Conservation (phyloP, 2,888 invertebrate species). For the Dioctria linearis region DNA sequence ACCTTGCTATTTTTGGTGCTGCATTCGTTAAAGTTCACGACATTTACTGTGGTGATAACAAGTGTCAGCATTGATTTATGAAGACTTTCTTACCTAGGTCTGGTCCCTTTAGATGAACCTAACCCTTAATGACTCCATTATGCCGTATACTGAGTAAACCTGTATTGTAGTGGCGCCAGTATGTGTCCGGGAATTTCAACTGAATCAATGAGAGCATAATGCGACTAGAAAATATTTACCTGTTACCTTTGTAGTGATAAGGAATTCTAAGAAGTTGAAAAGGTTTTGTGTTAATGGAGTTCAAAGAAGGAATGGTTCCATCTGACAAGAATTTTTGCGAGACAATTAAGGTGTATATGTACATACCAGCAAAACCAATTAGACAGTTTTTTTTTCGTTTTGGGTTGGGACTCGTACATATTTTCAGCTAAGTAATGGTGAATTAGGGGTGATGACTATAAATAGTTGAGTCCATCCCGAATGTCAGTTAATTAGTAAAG, state of each 20-base stretch:
- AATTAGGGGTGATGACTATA: background rate
- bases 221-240: background rate
- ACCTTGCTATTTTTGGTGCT: too few species aligned
- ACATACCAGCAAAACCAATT: background rate
- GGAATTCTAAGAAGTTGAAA: background rate
- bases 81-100: background rate
- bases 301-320: background rate
- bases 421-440: background rate
- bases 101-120: background rate
- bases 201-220: background rate
- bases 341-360: background rate
- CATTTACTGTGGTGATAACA: background rate
- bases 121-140: constrained; percentile 14
- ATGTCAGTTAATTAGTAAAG: constrained; percentile 27
- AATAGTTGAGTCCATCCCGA: constrained; percentile 14
- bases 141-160: background rate
- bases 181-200: background rate
- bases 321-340: background rate
- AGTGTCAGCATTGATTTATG: background rate
- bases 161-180: background rate
- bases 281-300: background rate
- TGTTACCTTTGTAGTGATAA: background rate
- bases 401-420: background rate
- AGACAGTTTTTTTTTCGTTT: background rate
- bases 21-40: too few species aligned